phyloP scores from a whole-genome alignment of 2,797 vertebrate species.

The Tragelaphus oryx region DNA sequence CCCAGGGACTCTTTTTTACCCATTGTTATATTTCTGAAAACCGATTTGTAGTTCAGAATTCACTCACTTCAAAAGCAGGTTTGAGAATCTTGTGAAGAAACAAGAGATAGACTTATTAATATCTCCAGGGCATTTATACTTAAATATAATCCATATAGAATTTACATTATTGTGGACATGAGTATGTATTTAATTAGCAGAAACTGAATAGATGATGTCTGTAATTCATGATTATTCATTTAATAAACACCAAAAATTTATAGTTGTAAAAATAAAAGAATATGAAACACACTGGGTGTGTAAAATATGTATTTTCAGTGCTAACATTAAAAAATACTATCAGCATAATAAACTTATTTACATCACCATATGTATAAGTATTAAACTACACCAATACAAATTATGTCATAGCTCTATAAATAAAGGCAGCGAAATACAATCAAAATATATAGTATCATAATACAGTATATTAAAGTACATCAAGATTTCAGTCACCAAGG shows the following conservation, averaged over 20 bases:
- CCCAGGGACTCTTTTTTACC: neutral
- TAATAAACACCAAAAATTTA: neutral
- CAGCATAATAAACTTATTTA: slow-evolving; percentile 42
- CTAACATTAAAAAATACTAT: neutral
- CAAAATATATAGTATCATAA: slow-evolving; percentile 43
- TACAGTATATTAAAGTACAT: slow-evolving; percentile 68
- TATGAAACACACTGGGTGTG: slow-evolving; percentile 22
- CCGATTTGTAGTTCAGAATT: neutral
- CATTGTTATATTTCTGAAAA: slow-evolving; percentile 14
- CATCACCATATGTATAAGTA: slow-evolving; percentile 35
- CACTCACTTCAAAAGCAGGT: slow-evolving; percentile 8
- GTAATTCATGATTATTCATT: neutral
- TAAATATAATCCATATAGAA: neutral
- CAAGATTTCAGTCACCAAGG: slow-evolving; percentile 56
- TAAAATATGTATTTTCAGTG: neutral
- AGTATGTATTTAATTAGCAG: neutral
- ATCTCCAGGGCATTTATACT: neutral
- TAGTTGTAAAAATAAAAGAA: slow-evolving; percentile 35
- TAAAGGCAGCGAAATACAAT: slow-evolving; percentile 30
- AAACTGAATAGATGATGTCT: neutral
- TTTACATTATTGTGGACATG: neutral
- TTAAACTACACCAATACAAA: slow-evolving; percentile 47
- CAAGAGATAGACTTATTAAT: neutral
- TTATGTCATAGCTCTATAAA: slow-evolving; percentile 34
- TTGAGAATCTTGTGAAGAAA: neutral